These are phyloP conservation scores for Myotis yumanensis DNA, from an alignment of 2,113 vertebrate genomes.

Conservation along the genomic window DNA sequence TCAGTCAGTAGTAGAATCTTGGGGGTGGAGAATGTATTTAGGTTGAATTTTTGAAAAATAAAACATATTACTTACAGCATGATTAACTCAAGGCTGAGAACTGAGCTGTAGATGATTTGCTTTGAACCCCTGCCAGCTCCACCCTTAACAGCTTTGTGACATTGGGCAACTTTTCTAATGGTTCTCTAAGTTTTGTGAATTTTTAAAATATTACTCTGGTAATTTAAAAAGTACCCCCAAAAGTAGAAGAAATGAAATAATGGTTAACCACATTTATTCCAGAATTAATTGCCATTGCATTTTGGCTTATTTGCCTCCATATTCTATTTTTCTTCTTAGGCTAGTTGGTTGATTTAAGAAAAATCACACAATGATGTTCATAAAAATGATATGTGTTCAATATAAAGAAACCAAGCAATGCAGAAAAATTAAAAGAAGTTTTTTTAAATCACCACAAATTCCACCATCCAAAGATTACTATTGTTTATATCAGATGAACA, in stretches of 20 bases:
- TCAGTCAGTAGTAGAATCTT: background rate
- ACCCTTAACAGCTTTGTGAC: background rate
- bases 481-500: background rate
- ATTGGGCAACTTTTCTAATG: background rate
- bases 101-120: background rate
- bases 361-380: background rate
- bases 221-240: background rate
- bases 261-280: background rate
- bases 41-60: conserved; percentile 59
- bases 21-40: background rate
- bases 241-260: background rate
- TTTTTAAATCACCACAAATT: background rate
- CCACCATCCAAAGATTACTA: background rate
- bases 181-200: conserved; percentile 5
- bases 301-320: background rate
- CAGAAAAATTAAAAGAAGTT: background rate
- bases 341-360: background rate
- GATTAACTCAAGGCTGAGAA: conserved; percentile 47
- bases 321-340: conserved; percentile 21
- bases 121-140: background rate
- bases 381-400: background rate
- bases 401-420: background rate
- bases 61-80: conserved; percentile 39
- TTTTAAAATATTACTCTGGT: background rate
- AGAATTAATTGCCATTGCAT: background rate